Conservation (phyloP, 2,888 invertebrate species). For the Boloria euphrosyne region DNA sequence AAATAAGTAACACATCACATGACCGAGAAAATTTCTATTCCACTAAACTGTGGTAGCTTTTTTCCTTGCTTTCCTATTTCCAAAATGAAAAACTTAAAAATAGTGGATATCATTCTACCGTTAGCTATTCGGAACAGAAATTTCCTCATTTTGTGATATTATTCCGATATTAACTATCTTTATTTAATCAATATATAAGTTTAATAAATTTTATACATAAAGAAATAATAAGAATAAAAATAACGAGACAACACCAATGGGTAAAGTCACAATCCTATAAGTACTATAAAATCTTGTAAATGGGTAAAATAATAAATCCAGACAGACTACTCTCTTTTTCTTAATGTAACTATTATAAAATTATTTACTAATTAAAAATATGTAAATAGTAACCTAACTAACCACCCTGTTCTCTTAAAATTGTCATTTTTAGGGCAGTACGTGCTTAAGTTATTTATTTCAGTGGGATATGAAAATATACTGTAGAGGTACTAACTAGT, state of each 20-base stretch:
- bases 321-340: neutral
- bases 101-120: conserved; percentile 68
- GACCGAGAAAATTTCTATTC: conserved; percentile 81
- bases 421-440: conserved; percentile 43
- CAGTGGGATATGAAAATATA: conserved; percentile 43
- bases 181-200: conserved; percentile 39
- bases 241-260: conserved; percentile 59
- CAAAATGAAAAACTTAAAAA: conserved; percentile 44
- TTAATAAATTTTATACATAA: conserved; percentile 42
- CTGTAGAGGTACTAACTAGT: conserved; percentile 10
- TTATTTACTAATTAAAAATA: conserved; percentile 11
- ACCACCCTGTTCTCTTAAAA: conserved; percentile 37
- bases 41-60: conserved; percentile 53
- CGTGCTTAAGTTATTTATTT: conserved; percentile 20
- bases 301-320: neutral
- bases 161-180: conserved; percentile 34
- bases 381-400: conserved; percentile 12
- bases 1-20: conserved; percentile 66
- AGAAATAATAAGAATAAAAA: conserved; percentile 29
- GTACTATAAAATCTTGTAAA: conserved; percentile 24
- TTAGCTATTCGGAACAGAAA: conserved; percentile 71
- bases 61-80: conserved; percentile 76
- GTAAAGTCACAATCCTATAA: conserved; percentile 48
- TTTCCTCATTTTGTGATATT: conserved; percentile 73
- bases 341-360: conserved; percentile 2